Evolutionary conservation across 2,888 invertebrate genomes (phyloP), one percentile per base, ranked within the genome.

Genomic region (Heliconius erato): DNA sequence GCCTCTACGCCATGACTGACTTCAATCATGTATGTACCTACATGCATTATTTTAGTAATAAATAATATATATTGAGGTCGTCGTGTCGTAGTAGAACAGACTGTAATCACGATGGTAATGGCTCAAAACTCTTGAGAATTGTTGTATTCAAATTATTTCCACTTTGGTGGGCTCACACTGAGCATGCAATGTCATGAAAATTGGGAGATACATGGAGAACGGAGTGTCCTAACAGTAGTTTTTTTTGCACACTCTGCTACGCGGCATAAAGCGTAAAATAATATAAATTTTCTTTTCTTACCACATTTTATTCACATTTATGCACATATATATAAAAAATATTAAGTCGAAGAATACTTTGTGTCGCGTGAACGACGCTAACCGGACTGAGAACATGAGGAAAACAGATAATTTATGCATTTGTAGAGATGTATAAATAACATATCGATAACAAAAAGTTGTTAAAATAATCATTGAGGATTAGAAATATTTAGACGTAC

Each of bases 391-490:
- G 76, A 23, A 16, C 2, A 63, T 63, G 16, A 76, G 76, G 76
- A 76, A 76, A 76, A 76, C 40, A 63, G 63, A 63, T 76, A 76
- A 76, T 76, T 76, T 40, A 76, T 76, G n/a, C 76, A 63, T 19
- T 16, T n/a, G 16, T 76, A 76, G 76, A 40, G 76, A 76, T 63
- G 76, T 63, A 16, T 35, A 63, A 3, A 63, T 63, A 16, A 40
- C 1, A 23, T 76, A 76, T 59, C 59, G 74, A 35, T 63, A 59
- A 26, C 14, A 40, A n/a, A 19, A 28, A 7, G 19, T 19, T 54
- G 23, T 54, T 54, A 23, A 7, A 23, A 23, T 54, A 54, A 9
- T 54, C 23, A 23, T 54, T 23, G 54, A 23, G 23, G 54, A 54
- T 54, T 54, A 23, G 7, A 54, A 49, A 49, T 16, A 49, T 49